Percentiles rank a stretch among this genome's conserved stretches.
These are phyloP conservation scores for Lycaena phlaeas DNA, from an alignment of 2,888 invertebrate genomes.

Conservation along the genomic window DNA sequence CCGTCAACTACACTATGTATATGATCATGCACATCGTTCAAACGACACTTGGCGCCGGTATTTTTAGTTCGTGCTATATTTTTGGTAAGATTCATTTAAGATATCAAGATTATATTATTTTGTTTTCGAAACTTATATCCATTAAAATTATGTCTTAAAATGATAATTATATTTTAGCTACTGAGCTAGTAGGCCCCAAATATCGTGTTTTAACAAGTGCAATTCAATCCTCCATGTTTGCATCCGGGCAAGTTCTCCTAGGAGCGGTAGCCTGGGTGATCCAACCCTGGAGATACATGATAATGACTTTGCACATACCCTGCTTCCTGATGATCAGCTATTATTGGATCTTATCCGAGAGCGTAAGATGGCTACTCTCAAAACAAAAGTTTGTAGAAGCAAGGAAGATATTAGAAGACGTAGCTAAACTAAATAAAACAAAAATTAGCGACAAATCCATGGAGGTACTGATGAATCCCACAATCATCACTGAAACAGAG, in stretches of 20 bases:
- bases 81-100: slow-evolving; percentile 23
- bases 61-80: slow-evolving; percentile 43
- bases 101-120: too few relatives aligned
- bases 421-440: slow-evolving; percentile 75
- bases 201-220: slow-evolving; percentile 80
- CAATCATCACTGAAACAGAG: not conserved
- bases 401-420: slow-evolving; percentile 69
- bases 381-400: slow-evolving; percentile 77
- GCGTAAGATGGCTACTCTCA: slow-evolving; percentile 82
- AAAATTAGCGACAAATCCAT: slow-evolving; percentile 67
- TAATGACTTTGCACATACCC: slow-evolving; percentile 78
- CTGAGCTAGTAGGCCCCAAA: slow-evolving; percentile 83
- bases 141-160: too few relatives aligned
- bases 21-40: slow-evolving; percentile 47
- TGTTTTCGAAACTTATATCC: too few relatives aligned
- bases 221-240: slow-evolving; percentile 78
- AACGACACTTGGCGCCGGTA: slow-evolving; percentile 43
- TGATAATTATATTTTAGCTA: slow-evolving; percentile 24
- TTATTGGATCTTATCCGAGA: slow-evolving; percentile 77
- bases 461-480: slow-evolving; percentile 41
- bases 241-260: slow-evolving; percentile 78
- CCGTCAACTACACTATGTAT: slow-evolving; percentile 56
- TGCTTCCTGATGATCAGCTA: slow-evolving; percentile 77
- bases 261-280: slow-evolving; percentile 78
- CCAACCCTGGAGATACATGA: slow-evolving; percentile 78